A percentile compares a stretch with the other conserved stretches of the same genome.
Conservation (phyloP, 2,888 invertebrate genomes). For the Entomobrya multifasciata region DNA sequence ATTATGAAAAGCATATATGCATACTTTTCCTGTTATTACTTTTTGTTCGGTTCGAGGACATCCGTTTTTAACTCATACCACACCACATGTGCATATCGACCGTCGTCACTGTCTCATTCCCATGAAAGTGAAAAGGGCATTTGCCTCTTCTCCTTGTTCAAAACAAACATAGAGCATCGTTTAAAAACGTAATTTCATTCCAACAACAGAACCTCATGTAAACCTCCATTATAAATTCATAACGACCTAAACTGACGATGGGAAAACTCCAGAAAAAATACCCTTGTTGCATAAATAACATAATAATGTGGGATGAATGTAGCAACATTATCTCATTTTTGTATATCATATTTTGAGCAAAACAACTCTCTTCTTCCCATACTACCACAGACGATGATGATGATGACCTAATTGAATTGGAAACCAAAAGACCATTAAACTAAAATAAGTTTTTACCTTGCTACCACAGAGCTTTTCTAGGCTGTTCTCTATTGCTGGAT, state of each 20-base stretch:
- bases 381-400: neutral
- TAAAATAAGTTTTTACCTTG: neutral
- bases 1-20: no score
- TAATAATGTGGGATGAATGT: neutral
- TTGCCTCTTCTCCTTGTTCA: neutral
- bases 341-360: no score
- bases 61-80: neutral
- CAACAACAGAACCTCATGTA: slow-evolving; percentile 26
- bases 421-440: slow-evolving; percentile 6
- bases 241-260: neutral
- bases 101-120: no score
- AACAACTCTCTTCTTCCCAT: no score
- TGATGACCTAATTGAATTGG: slow-evolving; percentile 26
- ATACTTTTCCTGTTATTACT: slow-evolving; percentile 11
- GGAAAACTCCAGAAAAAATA: neutral
- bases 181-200: slow-evolving; percentile 5
- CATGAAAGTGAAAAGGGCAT: slow-evolving; percentile 46
- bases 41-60: neutral
- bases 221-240: slow-evolving; percentile 31
- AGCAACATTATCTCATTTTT: no score
- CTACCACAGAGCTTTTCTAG: no score
- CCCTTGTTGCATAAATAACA: neutral
- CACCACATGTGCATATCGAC: neutral
- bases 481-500: neutral
- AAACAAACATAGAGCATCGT: neutral